These are phyloP conservation scores for Oryzias curvinotus DNA, from an alignment of 2,113 vertebrate genomes.

Conservation along the genomic window DNA sequence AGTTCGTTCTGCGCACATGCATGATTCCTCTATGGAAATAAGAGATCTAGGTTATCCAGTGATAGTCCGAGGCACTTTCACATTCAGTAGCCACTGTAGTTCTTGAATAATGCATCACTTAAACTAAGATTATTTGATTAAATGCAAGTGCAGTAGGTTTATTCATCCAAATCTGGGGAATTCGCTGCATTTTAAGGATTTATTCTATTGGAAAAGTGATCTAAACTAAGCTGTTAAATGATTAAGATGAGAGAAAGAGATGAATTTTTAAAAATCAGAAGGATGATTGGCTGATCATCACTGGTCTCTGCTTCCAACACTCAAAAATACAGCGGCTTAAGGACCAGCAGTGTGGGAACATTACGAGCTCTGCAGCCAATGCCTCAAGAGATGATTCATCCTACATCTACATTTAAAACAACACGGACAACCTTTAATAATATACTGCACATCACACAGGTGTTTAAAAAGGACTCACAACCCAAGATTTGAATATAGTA, in stretches of 20 bases:
- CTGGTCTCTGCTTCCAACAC: constrained; percentile 25
- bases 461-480: not conserved
- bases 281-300: not conserved
- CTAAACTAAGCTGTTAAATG: constrained; percentile 3
- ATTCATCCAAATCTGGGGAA: not conserved
- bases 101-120: too few species aligned
- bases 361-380: constrained; percentile 31
- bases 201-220: not conserved
- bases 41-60: constrained; percentile 12
- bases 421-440: not conserved
- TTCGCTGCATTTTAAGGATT: not conserved
- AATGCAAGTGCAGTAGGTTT: too few species aligned
- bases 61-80: too few species aligned
- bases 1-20: not conserved
- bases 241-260: not conserved
- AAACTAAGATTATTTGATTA: too few species aligned
- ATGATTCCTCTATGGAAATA: constrained; percentile 13
- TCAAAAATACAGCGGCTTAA: constrained; percentile 5
- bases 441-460: not conserved
- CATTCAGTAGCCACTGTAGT: too few species aligned
- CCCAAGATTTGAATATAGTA: not conserved
- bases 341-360: not conserved
- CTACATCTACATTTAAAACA: constrained; percentile 23
- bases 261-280: constrained; percentile 1
- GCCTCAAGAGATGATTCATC: constrained; percentile 30